Evolutionary conservation across 2,113 vertebrate genomes (phyloP), one percentile per base, ranked within the genome.

Genomic region (Malurus alboscapulatus): DNA sequence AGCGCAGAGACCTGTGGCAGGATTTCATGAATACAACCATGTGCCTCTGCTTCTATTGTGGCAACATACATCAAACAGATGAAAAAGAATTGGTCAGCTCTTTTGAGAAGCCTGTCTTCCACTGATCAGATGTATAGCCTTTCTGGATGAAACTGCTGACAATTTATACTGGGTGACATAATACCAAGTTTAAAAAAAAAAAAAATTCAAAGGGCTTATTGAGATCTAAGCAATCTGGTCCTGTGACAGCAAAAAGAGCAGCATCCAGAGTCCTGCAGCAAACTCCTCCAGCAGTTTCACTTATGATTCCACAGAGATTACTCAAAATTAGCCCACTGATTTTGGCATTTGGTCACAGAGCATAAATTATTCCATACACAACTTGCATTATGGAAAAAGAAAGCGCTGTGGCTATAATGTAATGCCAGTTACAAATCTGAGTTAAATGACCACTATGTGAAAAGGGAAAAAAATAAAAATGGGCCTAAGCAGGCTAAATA

Each of bases 401-500:
- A 82, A 77, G 16, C 48, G n/a, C 0, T 71, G 65, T 81, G 80
- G 83, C 45, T 45, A 5, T 63, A 73, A 54, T 16, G 53, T 57
- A 45, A 32, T 17, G 42, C 14, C 71, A 82, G 34, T 72, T 87
- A 63, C 34, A 72, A 44, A 69, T 54, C 1, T 38, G 42, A 87
- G 65, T 66, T 62, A 68, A 87, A 74, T 68, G 57, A 86, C 83
- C 77, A 78, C 50, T 81, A 68, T 30, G 57, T 84, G 47, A 86
- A 78, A 12, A 12, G 34, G 11, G 24, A 2, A 27, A 22, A 12
- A 78, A 58, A 69, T 2, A 50, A 84, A 53, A 67, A 93, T 87
- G 87, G 57, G 71, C 45, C 75, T 63, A 94, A 95, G 62, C 73
- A 96, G 87, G 77, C 42, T 84, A 95, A 96, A 96, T 88, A 57